Conservation (phyloP, 2,888 invertebrate genomes). For the Orthosia gothica region DNA sequence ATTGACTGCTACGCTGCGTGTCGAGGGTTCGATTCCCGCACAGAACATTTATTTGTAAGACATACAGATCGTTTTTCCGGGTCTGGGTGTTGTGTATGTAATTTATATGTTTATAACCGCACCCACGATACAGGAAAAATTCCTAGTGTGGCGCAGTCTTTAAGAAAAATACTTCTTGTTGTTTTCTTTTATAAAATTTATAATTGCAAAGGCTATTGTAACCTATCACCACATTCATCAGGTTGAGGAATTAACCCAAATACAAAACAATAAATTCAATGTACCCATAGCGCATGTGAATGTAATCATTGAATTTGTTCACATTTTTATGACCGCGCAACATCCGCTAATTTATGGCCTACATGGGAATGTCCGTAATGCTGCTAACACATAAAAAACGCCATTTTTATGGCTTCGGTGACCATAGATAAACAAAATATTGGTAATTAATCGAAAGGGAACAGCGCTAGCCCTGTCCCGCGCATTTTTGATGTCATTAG, state of each 20-base stretch:
- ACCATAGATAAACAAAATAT: slow-evolving; percentile 70
- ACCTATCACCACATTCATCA: not conserved
- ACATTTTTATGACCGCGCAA: slow-evolving; percentile 66
- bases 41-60: no score
- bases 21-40: no score
- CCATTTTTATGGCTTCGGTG: slow-evolving; percentile 66
- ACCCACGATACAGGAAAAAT: no score
- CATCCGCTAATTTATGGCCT: slow-evolving; percentile 72
- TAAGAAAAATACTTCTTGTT: no score
- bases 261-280: slow-evolving; percentile 19
- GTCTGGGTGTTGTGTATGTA: no score
- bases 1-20: no score
- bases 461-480: slow-evolving; percentile 57
- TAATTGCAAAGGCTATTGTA: no score
- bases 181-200: no score
- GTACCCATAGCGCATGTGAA: not conserved
- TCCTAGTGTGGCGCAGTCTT: no score
- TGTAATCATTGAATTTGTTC: slow-evolving; percentile 39
- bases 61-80: no score
- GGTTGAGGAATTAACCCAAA: not conserved
- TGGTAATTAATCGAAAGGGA: slow-evolving; percentile 76
- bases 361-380: slow-evolving; percentile 69
- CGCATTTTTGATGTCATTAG: slow-evolving; percentile 72
- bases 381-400: slow-evolving; percentile 70
- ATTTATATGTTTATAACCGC: no score